Evolutionary conservation across 1,140 invertebrate genomes (phyloP), one percentile per base, ranked within the genome.

Genomic region (Atta colombica): DNA sequence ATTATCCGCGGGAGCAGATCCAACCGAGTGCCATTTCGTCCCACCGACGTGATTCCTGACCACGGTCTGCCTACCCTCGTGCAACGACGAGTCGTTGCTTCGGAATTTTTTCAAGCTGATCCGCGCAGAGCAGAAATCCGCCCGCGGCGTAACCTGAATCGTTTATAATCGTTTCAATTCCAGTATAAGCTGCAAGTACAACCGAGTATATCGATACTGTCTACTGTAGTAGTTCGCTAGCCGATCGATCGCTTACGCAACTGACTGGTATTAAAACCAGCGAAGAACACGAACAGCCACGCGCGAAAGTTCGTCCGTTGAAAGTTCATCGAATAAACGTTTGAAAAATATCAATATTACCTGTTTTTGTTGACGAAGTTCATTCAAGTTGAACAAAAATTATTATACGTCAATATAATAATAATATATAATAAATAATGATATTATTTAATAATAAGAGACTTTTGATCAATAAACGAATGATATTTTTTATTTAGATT

Each of bases 181-280:
- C 75, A 66, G 60, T 77, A 82, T 85, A 87, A 89, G 84, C 74
- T 58, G 75, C 77, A 69, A 65, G 25, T 84, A 87, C 71, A 87
- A 78, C 72, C 89, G 74, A 74, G 68, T 85, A 53, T 65, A 74
- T 74, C 88, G 68, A 90, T 90, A 90, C 80, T 86, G 90, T 87
- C 89, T 85, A 89, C 88, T 88, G 90, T 93, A 91, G 88, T 88
- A 87, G 92, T 93, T 92, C 61, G 89, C 92, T 72, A 87, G 90
- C 91, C 93, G 87, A 93, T 94, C 93, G 92, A 91, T 92, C 90
- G 91, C 89, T 94, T 94, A 94, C 94, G 93, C 92, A 94, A 94
- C 87, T 92, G 93, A 94, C 93, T 93, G 93, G 93, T 92, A 93
- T 93, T 93, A 94, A 92, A 87, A 93, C 89, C 91, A 91, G 89